Evolutionary conservation across 1,140 invertebrate genomes (phyloP).

Genomic region (Ridgeia piscesae): DNA sequence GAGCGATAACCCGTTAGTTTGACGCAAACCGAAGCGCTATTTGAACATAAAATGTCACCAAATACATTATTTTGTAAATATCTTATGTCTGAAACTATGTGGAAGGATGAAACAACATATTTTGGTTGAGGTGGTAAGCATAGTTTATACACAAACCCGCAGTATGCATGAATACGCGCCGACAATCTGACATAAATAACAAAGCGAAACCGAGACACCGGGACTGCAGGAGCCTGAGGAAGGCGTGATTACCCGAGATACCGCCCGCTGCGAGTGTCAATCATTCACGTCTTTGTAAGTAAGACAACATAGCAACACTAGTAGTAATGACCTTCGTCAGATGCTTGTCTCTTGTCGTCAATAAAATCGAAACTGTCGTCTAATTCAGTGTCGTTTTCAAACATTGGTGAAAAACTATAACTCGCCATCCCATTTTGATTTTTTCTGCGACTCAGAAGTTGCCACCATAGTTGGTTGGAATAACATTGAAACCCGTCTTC

Average conservation of each 20-base stretch:
- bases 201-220: neutral
- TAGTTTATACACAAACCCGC: too few relatives aligned
- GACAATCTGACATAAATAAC: neutral
- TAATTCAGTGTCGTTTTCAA: neutral
- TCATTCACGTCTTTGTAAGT: neutral
- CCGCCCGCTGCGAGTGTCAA: neutral
- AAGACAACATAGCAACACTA: neutral
- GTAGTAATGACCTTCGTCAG: neutral
- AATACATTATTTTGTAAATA: too few relatives aligned
- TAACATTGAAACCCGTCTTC: neutral
- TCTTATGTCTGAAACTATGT: too few relatives aligned
- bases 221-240: too few relatives aligned
- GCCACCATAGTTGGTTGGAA: neutral
- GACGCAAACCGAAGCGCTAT: too few relatives aligned
- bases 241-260: neutral
- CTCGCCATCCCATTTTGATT: neutral
- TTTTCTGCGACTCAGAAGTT: neutral
- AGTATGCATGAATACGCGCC: too few relatives aligned
- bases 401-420: neutral
- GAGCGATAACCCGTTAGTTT: too few relatives aligned
- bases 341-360: neutral
- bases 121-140: too few relatives aligned
- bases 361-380: neutral
- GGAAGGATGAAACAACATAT: too few relatives aligned
- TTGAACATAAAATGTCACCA: too few relatives aligned